Conservation (phyloP, 2,888 invertebrate genomes). For the Ganaspis brasiliensis region DNA sequence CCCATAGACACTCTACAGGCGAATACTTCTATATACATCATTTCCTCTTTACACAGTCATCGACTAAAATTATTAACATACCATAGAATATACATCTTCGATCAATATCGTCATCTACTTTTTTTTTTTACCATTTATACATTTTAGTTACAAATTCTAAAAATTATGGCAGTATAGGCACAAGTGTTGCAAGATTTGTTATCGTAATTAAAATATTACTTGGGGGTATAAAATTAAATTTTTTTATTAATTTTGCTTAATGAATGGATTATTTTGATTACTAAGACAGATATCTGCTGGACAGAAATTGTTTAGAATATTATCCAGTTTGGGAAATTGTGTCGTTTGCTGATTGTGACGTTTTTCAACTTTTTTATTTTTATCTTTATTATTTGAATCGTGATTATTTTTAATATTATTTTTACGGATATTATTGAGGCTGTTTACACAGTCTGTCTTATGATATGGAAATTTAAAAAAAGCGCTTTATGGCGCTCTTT, state of each 20-base stretch:
- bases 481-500: too few species aligned
- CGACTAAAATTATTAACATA: slow-evolving; percentile 75
- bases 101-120: slow-evolving; percentile 72
- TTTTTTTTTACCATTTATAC: background rate
- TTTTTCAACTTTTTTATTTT: background rate
- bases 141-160: too few species aligned
- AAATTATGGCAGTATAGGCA: slow-evolving; percentile 55
- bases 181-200: slow-evolving; percentile 33
- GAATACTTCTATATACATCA: slow-evolving; percentile 74
- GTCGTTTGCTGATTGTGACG: background rate
- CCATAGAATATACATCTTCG: slow-evolving; percentile 72
- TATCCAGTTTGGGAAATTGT: too few species aligned
- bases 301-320: slow-evolving; percentile 34
- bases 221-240: background rate
- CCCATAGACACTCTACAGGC: slow-evolving; percentile 76
- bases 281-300: background rate
- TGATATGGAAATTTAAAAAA: too few species aligned
- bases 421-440: too few species aligned
- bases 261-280: slow-evolving; percentile 9
- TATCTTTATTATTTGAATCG: too few species aligned
- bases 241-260: background rate
- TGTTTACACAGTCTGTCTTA: too few species aligned
- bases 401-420: too few species aligned
- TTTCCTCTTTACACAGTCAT: slow-evolving; percentile 68
- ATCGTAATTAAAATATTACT: slow-evolving; percentile 38